Percentiles rank a stretch among this genome's conserved stretches.
These are phyloP conservation scores for Calidris pugnax DNA, from an alignment of 2,113 vertebrate species.

Conservation along the genomic window DNA sequence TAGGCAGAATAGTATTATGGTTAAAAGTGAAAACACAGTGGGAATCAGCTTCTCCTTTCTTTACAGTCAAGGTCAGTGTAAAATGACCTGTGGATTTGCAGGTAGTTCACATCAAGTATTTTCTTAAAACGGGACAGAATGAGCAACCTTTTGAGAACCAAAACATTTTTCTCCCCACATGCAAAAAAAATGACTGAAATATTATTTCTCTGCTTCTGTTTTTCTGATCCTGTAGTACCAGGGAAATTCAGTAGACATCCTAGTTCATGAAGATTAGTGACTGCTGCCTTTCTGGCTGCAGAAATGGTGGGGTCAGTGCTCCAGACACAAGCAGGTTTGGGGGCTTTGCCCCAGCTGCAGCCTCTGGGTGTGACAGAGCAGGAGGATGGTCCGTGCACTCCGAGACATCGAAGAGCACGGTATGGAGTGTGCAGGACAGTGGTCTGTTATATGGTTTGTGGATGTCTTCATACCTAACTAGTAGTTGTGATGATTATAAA, in stretches of 20 bases:
- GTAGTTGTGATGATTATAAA: background rate
- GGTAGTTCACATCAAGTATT: background rate
- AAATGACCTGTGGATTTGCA: background rate
- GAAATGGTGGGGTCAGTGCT: background rate
- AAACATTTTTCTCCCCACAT: background rate
- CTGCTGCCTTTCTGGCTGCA: background rate
- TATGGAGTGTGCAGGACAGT: fast-evolving
- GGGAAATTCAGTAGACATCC: background rate
- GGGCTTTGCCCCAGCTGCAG: background rate
- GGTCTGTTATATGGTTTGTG: fast-evolving
- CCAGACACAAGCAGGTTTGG: background rate
- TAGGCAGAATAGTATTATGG: background rate
- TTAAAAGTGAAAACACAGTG: background rate
- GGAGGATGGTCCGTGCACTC: background rate
- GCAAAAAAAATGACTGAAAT: background rate
- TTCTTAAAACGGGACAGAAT: background rate
- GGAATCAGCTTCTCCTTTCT: background rate
- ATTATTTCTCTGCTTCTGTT: background rate
- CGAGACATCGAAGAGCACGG: fast-evolving
- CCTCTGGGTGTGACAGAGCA: fast-evolving
- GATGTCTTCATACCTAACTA: background rate
- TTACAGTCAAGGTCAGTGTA: background rate
- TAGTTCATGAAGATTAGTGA: background rate
- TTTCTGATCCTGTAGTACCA: background rate
- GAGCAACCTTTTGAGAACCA: background rate